A percentile compares a stretch with the other conserved stretches of the same genome.
phyloP scores from a whole-genome alignment of 2,113 vertebrate genomes.

The Phylloscopus trochilus region DNA sequence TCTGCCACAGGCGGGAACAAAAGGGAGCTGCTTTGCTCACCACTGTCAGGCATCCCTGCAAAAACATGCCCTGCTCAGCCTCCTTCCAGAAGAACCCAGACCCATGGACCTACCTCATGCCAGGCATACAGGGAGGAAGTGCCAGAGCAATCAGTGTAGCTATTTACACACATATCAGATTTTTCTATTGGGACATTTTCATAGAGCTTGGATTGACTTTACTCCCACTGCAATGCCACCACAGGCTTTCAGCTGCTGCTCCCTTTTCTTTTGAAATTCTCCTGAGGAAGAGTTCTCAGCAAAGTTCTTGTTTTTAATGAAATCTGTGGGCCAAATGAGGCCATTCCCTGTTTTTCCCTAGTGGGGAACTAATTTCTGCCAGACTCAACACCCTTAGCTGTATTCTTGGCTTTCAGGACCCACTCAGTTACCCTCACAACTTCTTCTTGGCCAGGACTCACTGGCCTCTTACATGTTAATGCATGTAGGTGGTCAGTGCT shows the following conservation, averaged over 20 bases:
- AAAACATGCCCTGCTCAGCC: not conserved
- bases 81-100: not conserved
- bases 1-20: not conserved
- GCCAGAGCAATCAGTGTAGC: not conserved
- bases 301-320: not conserved
- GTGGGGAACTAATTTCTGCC: not conserved
- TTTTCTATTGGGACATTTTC: not conserved
- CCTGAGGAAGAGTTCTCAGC: not conserved
- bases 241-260: not conserved
- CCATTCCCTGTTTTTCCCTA: not conserved
- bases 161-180: fast-evolving
- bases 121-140: not conserved
- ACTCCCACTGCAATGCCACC: not conserved
- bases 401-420: not conserved
- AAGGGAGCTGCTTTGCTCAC: not conserved
- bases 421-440: not conserved
- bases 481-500: not conserved
- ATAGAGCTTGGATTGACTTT: not conserved
- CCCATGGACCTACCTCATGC: not conserved
- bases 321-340: not conserved
- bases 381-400: not conserved
- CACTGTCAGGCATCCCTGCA: not conserved
- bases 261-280: not conserved
- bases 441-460: not conserved
- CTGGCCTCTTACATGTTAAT: not conserved